phyloP scores from a whole-genome alignment of 2,797 vertebrate species.

The Anguilla obscura region DNA sequence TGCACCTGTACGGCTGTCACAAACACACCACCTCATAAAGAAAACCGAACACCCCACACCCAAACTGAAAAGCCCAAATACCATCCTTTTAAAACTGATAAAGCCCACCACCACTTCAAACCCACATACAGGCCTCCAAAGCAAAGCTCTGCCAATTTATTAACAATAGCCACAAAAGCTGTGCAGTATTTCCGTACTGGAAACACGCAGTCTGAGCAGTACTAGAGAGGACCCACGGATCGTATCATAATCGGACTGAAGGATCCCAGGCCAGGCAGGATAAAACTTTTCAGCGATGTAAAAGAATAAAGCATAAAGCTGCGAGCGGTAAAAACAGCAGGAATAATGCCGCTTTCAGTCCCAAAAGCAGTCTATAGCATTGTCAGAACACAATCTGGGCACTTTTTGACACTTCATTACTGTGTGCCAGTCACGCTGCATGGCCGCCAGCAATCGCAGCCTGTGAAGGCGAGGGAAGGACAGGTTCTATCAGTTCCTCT shows the following conservation, averaged over 20 bases:
- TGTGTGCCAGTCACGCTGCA: neutral
- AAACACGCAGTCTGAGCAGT: neutral
- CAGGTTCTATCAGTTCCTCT: neutral
- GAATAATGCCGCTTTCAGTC: neutral
- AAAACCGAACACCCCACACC: neutral
- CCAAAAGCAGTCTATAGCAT: neutral
- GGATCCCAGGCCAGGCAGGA: neutral
- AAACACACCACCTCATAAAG: neutral
- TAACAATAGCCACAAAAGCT: neutral
- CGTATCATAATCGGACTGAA: neutral
- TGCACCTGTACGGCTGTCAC: neutral
- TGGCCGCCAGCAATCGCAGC: neutral
- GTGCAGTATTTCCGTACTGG: neutral
- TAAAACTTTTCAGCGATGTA: neutral
- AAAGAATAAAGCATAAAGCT: no score
- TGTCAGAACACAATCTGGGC: neutral
- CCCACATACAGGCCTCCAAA: neutral
- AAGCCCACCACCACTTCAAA: neutral
- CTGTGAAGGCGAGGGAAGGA: neutral
- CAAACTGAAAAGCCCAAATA: neutral
- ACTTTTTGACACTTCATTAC: conserved; percentile 7
- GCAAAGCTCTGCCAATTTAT: neutral
- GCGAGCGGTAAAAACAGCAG: neutral
- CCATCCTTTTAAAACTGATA: neutral
- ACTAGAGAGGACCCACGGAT: neutral